Conservation (phyloP, 2,888 invertebrate genomes). For the Margaritifera margaritifera region DNA sequence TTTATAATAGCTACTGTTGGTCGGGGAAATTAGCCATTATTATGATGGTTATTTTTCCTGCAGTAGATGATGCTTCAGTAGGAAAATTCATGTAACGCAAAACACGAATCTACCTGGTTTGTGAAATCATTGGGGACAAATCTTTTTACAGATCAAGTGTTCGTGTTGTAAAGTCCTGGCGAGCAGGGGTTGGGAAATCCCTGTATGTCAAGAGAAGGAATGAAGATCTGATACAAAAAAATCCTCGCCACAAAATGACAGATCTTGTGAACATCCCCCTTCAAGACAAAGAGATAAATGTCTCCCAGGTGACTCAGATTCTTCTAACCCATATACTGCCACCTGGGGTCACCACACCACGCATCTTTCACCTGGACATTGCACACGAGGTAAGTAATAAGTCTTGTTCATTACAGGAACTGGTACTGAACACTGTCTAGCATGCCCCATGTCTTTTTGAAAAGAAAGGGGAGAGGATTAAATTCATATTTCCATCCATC, state of each 20-base stretch:
- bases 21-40: too few relatives aligned
- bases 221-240: slow-evolving; percentile 24
- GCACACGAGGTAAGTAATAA: slow-evolving; percentile 47
- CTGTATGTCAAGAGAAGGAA: slow-evolving; percentile 45
- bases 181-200: slow-evolving; percentile 61
- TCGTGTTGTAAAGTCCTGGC: slow-evolving; percentile 52
- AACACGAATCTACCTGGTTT: too few relatives aligned
- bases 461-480: too few relatives aligned
- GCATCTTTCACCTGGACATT: slow-evolving; percentile 58
- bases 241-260: slow-evolving; percentile 1
- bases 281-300: slow-evolving; percentile 40
- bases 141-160: slow-evolving; percentile 43
- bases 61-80: too few relatives aligned
- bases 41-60: too few relatives aligned
- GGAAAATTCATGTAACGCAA: too few relatives aligned
- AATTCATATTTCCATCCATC: too few relatives aligned
- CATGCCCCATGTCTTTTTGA: too few relatives aligned
- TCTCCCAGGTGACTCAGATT: slow-evolving; percentile 31
- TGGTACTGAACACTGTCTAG: too few relatives aligned
- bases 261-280: slow-evolving; percentile 38
- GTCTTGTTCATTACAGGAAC: too few relatives aligned
- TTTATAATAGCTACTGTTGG: too few relatives aligned
- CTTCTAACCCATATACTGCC: slow-evolving; percentile 33
- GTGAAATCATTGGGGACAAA: too few relatives aligned
- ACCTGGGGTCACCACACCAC: slow-evolving; percentile 30